Evolutionary conservation across 2,888 invertebrate genomes (phyloP).

Genomic region (Drosophila kuntzei): DNA sequence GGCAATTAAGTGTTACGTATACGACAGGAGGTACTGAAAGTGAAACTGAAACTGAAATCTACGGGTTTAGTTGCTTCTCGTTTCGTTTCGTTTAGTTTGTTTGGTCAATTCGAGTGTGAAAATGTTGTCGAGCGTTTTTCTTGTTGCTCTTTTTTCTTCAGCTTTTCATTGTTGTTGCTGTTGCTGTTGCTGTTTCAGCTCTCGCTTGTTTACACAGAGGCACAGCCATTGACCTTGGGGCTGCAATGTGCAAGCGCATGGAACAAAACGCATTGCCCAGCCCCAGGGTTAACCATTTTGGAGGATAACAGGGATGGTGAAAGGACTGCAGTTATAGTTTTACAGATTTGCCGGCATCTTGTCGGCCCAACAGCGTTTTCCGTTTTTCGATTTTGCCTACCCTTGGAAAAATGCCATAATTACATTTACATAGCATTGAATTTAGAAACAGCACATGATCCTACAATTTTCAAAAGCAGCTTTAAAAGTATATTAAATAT

Average conservation of each 20-base stretch:
- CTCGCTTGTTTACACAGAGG: constrained; percentile 55
- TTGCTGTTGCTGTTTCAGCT: constrained; percentile 31
- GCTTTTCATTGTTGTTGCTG: constrained; percentile 32
- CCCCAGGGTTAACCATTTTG: constrained; percentile 30
- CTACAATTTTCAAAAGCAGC: background rate
- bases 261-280: constrained; percentile 61
- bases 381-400: constrained; percentile 38
- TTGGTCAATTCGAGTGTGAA: constrained; percentile 82
- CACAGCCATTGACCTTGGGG: constrained; percentile 73
- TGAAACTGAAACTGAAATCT: constrained; percentile 21
- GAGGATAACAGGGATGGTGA: background rate
- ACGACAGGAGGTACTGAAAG: constrained; percentile 46
- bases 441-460: background rate
- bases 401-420: constrained; percentile 35
- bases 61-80: constrained; percentile 24
- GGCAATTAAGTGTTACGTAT: constrained; percentile 70
- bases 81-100: constrained; percentile 53
- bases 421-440: constrained; percentile 15
- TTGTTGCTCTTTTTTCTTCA: constrained; percentile 45
- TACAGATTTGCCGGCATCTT: constrained; percentile 40
- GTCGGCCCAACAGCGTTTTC: constrained; percentile 62
- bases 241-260: constrained; percentile 70
- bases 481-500: too few species aligned
- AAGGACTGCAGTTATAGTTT: constrained; percentile 44
- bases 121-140: constrained; percentile 70